A percentile compares a stretch with the other conserved stretches of the same genome.
These are phyloP conservation scores for Arnoldichthys spilopterus DNA, from an alignment of 2,797 vertebrate species.

Conservation along the genomic window DNA sequence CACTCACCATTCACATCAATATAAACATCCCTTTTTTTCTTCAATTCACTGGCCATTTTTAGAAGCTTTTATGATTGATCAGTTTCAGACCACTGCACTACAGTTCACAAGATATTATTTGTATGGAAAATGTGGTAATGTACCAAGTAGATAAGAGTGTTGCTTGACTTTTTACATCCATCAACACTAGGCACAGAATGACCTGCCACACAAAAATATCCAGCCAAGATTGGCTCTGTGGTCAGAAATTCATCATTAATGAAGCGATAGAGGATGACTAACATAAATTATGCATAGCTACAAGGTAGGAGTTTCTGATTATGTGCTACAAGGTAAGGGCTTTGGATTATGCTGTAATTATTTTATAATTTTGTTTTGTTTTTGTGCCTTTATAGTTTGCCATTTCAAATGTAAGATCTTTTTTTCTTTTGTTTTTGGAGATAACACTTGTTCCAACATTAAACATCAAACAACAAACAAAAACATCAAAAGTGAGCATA, in stretches of 20 bases:
- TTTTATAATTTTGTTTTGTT: too few relatives aligned
- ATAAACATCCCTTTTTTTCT: too few relatives aligned
- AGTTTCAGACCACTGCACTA: background rate
- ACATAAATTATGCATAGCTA: background rate
- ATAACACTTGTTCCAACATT: too few relatives aligned
- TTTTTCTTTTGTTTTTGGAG: too few relatives aligned
- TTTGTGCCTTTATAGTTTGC: too few relatives aligned
- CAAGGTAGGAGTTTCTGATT: background rate
- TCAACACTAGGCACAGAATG: background rate
- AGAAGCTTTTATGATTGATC: background rate
- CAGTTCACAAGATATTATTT: background rate
- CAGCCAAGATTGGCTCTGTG: background rate
- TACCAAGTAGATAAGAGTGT: background rate
- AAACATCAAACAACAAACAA: too few relatives aligned
- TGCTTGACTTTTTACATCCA: background rate
- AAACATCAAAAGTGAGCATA: too few relatives aligned
- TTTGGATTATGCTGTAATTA: background rate
- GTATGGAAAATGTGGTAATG: background rate
- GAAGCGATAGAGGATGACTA: background rate
- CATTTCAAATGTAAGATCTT: too few relatives aligned
- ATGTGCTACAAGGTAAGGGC: background rate
- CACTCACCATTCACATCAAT: background rate
- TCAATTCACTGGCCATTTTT: background rate
- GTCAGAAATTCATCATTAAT: background rate
- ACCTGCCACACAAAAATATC: background rate